Evolutionary conservation across 2,797 vertebrate genomes (phyloP), one percentile per base, ranked within the genome.

Genomic region (Alfaro cultratus): DNA sequence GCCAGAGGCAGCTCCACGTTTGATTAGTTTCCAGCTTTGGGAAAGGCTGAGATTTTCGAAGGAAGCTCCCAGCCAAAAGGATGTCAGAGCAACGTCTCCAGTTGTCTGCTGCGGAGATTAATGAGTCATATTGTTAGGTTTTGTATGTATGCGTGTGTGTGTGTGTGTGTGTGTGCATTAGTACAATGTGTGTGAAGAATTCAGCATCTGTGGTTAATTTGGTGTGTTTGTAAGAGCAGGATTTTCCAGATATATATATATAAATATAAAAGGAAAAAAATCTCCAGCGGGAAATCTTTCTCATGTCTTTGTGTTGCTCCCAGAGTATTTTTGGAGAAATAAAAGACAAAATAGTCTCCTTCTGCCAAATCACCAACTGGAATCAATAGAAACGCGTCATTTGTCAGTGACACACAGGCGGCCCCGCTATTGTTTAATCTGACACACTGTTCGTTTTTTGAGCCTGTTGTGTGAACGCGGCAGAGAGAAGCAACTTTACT

Each of bases 1-100:
- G 87, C 90, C 89, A 90, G 86, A 89, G 93, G 88, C 89, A 93
- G 94, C 92, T 93, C 90, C 77, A 83, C 90, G 91, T 95, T 94
- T 94, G 94, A 95, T 94, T 94, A 93, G 92, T 86, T 93, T 95
- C 93, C 93, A 94, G 90, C 89, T 94, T 84, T 92, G 88, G 88
- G 87, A 92, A 93, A 92, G 89, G 86, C 57, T 53, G 87, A 91
- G 89, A 83, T 90, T 93, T 92, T 90, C 89, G 87, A 91, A 91
- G 88, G 86, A 93, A 93, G 84, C 87, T 81, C 86, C 91, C 88
- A 88, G 94, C 93, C 94, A 94, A 93, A 90, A 91, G 91, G 86
- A 91, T 92, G 89, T 95, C 94, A 94, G 89, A 89, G 89, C 87
- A 93, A 86, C 80, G 90, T 95, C 93, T 93, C 93, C 89, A 90